A percentile compares a stretch with the other conserved stretches of the same genome.
These are phyloP conservation scores for Cuniculus paca DNA, from an alignment of 2,797 vertebrate species.

Conservation along the genomic window DNA sequence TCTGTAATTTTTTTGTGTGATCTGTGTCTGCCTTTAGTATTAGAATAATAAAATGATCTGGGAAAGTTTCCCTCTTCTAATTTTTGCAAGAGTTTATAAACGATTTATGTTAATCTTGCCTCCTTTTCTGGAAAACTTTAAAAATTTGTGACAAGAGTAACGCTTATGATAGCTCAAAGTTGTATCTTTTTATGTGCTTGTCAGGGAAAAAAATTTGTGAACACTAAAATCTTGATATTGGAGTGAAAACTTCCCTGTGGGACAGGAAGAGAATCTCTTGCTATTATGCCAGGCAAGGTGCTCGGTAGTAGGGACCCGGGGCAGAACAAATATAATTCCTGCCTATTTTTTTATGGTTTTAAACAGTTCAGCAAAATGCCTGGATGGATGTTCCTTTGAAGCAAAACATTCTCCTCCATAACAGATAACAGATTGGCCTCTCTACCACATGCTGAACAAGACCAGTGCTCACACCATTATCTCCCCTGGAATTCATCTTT, in stretches of 20 bases:
- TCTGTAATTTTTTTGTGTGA: neutral
- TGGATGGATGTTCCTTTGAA: slow-evolving; percentile 76
- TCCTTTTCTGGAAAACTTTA: slow-evolving; percentile 13
- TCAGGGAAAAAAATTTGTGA: neutral
- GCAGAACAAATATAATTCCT: neutral
- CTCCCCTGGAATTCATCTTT: slow-evolving; percentile 71
- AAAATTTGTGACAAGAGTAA: neutral
- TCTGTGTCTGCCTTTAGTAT: slow-evolving; percentile 12
- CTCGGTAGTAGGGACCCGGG: neutral
- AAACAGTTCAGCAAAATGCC: slow-evolving; percentile 26
- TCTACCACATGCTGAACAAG: slow-evolving; percentile 65
- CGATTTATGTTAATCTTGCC: neutral
- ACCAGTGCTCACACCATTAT: slow-evolving; percentile 64
- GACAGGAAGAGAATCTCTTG: neutral
- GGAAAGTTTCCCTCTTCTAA: neutral
- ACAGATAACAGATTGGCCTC: slow-evolving; percentile 72
- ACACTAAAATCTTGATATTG: neutral
- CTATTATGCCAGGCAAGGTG: neutral
- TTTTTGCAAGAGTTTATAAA: slow-evolving; percentile 15
- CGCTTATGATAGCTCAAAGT: neutral
- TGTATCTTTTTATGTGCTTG: neutral
- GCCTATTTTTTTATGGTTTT: neutral
- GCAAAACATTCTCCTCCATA: slow-evolving; percentile 75
- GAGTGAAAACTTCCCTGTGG: neutral
- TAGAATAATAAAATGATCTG: neutral